Conservation (phyloP, 2,113 vertebrate genomes). For the Megaceryle maxima region DNA sequence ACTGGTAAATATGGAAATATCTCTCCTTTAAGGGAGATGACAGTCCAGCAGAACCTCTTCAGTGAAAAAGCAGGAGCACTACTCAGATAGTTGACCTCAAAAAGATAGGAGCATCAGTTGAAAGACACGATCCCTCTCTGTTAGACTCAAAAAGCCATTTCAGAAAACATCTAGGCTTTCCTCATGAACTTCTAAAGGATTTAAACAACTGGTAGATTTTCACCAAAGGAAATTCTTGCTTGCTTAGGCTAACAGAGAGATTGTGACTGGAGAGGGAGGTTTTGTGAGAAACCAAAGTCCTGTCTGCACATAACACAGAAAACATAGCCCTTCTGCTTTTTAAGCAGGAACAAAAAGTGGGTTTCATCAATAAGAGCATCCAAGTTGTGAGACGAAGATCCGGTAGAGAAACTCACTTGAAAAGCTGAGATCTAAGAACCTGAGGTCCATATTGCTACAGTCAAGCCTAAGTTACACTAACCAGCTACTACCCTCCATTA, state of each 20-base stretch:
- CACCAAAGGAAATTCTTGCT: background rate
- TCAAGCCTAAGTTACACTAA: background rate
- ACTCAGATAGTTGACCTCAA: background rate
- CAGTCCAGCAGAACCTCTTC: background rate
- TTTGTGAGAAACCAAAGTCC: background rate
- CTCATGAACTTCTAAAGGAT: background rate
- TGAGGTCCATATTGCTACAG: background rate
- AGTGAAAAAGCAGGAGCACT: background rate
- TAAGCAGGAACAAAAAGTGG: background rate
- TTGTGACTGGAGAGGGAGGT: background rate
- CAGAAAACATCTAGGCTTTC: background rate
- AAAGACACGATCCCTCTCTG: background rate
- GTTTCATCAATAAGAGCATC: background rate
- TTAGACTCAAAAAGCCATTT: background rate
- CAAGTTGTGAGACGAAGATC: background rate
- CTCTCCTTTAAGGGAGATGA: background rate
- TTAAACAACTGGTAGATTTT: background rate
- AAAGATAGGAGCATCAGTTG: accelerated
- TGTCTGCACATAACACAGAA: background rate
- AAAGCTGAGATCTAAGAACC: background rate
- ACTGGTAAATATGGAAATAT: background rate
- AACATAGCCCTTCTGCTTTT: background rate
- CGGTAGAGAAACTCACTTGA: background rate
- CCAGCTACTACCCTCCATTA: background rate
- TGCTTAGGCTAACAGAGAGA: background rate